A percentile compares a stretch with the other conserved stretches of the same genome.
Evolutionary conservation across 2,797 vertebrate species (phyloP).

Genomic region (Danio tinwini): DNA sequence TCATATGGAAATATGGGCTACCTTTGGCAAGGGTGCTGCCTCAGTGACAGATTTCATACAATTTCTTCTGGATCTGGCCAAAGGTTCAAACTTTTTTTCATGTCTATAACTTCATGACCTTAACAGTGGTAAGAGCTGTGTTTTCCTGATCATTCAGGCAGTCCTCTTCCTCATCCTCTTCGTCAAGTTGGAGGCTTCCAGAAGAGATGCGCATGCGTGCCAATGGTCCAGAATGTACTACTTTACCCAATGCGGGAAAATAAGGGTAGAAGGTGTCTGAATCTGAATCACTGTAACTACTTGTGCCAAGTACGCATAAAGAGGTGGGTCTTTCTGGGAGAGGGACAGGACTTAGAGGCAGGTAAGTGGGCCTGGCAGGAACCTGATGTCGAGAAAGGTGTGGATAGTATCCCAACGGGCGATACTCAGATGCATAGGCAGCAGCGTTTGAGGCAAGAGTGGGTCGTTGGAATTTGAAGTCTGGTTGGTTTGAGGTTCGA

Average conservation of each 20-base stretch:
- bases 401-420: slow-evolving; percentile 88
- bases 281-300: slow-evolving; percentile 91
- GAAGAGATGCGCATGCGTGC: slow-evolving; percentile 89
- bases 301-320: slow-evolving; percentile 71
- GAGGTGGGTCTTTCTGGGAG: slow-evolving; percentile 69
- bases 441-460: slow-evolving; percentile 71
- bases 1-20: too few species aligned
- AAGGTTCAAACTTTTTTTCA: neutral
- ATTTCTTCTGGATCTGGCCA: neutral
- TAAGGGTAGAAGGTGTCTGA: slow-evolving; percentile 85
- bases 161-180: slow-evolving; percentile 64
- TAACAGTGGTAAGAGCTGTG: slow-evolving; percentile 39
- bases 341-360: slow-evolving; percentile 75
- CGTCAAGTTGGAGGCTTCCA: slow-evolving; percentile 91
- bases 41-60: neutral
- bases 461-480: slow-evolving; percentile 84
- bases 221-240: slow-evolving; percentile 72
- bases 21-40: neutral
- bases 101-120: slow-evolving; percentile 50
- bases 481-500: slow-evolving; percentile 85
- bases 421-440: slow-evolving; percentile 85
- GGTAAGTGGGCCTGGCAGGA: slow-evolving; percentile 76
- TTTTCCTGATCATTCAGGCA: slow-evolving; percentile 21
- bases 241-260: slow-evolving; percentile 79
- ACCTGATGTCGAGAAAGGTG: slow-evolving; percentile 78